Conservation (phyloP, 2,797 vertebrate genomes). For the Thamnophis elegans region DNA sequence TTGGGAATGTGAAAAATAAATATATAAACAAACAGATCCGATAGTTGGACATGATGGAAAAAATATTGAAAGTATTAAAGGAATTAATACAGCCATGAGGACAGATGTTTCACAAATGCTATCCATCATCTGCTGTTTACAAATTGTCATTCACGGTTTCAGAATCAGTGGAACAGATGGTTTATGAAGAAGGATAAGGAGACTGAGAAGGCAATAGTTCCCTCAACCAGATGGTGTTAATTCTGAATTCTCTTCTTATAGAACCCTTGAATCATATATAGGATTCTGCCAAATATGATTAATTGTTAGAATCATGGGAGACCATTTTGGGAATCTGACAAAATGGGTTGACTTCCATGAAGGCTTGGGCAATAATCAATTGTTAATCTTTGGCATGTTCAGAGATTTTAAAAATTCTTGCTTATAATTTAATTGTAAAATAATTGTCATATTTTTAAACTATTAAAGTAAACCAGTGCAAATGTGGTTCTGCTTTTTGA, state of each 20-base stretch:
- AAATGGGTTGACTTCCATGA: background rate
- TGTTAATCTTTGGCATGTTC: background rate
- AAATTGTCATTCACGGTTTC: conserved; percentile 37
- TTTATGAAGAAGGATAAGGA: conserved; percentile 30
- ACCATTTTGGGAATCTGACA: background rate
- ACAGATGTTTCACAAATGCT: conserved; percentile 16
- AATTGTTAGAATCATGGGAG: background rate
- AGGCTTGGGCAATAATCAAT: background rate
- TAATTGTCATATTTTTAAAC: background rate
- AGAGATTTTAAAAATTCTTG: background rate
- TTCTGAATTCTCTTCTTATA: conserved; percentile 35
- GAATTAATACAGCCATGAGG: conserved; percentile 53
- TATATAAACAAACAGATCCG: background rate
- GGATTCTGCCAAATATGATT: background rate
- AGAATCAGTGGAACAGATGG: conserved; percentile 21
- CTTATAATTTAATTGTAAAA: background rate
- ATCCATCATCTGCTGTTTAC: conserved; percentile 47
- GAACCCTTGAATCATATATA: conserved; percentile 6
- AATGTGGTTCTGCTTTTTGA: background rate
- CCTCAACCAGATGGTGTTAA: conserved; percentile 40
- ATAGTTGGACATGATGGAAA: background rate
- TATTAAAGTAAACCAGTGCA: background rate
- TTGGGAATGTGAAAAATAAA: background rate
- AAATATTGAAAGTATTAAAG: conserved; percentile 55
- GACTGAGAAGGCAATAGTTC: conserved; percentile 31